Evolutionary conservation across 2,113 vertebrate genomes (phyloP).

Genomic region (Hassar affinis): DNA sequence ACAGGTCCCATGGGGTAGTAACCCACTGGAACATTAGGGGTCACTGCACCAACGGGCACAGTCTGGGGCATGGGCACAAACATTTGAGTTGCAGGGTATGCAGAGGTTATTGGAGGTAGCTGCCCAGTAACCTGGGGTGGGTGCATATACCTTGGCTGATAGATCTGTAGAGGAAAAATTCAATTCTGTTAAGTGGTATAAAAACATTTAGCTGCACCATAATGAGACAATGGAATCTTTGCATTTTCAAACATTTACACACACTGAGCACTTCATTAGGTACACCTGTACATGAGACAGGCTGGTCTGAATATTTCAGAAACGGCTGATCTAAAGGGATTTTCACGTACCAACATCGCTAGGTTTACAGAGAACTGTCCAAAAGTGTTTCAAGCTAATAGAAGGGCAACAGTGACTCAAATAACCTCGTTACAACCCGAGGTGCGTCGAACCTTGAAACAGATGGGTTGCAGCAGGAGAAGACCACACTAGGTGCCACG

Average conservation of each 20-base stretch:
- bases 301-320: too few relatives aligned
- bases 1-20: constrained; percentile 89
- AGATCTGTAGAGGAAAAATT: constrained; percentile 77
- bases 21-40: constrained; percentile 88
- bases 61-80: constrained; percentile 87
- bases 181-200: background rate
- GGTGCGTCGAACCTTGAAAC: too few relatives aligned
- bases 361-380: too few relatives aligned
- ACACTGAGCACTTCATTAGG: too few relatives aligned
- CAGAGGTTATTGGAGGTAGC: constrained; percentile 83
- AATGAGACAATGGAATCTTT: background rate
- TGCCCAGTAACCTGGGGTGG: constrained; percentile 80
- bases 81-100: constrained; percentile 83
- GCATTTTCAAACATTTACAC: background rate
- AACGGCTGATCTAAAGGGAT: too few relatives aligned
- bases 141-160: constrained; percentile 91
- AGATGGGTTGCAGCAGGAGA: too few relatives aligned
- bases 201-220: background rate
- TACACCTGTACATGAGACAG: too few relatives aligned
- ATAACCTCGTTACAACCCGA: too few relatives aligned
- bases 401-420: too few relatives aligned
- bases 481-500: too few relatives aligned
- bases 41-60: constrained; percentile 79
- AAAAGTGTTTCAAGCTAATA: too few relatives aligned
- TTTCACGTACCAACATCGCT: too few relatives aligned